Percentiles rank a stretch among this genome's conserved stretches.
Conservation (phyloP, 2,797 vertebrate genomes). For the Brotula barbata region DNA sequence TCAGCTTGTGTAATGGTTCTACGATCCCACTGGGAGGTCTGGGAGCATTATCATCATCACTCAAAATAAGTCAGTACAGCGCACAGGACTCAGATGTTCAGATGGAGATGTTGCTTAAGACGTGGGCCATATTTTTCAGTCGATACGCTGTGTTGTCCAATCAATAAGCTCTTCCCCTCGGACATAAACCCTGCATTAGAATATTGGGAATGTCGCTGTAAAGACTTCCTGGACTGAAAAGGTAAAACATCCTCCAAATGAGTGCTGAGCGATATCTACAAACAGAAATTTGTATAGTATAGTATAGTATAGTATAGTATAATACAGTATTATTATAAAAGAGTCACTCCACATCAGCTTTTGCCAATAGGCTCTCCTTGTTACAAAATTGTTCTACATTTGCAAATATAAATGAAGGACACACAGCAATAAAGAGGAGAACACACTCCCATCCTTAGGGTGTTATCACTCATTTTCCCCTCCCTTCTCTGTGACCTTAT, state of each 20-base stretch:
- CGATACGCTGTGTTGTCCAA: constrained; percentile 20
- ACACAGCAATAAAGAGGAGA: background rate
- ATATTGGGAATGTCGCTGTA: background rate
- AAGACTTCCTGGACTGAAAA: constrained; percentile 10
- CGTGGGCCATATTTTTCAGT: constrained; percentile 28
- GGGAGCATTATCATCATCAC: constrained; percentile 31
- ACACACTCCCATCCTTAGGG: constrained; percentile 26
- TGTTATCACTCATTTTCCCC: constrained; percentile 27
- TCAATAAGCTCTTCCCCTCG: constrained; percentile 22
- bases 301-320: no score
- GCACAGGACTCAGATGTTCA: constrained; percentile 14
- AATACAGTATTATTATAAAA: no score
- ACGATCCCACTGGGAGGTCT: constrained; percentile 27
- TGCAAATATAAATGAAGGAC: background rate
- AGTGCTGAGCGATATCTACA: background rate
- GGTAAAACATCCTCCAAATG: constrained; percentile 9
- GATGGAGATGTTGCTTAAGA: constrained; percentile 28
- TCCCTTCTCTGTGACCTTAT: constrained; percentile 28
- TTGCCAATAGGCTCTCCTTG: background rate
- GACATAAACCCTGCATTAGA: constrained; percentile 6
- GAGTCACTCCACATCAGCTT: background rate
- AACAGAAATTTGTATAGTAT: background rate
- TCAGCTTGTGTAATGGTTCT: constrained; percentile 23
- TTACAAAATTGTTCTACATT: background rate
- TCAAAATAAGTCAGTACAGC: constrained; percentile 32